phyloP scores from a whole-genome alignment of 2,113 vertebrate genomes.

The Meles meles region DNA sequence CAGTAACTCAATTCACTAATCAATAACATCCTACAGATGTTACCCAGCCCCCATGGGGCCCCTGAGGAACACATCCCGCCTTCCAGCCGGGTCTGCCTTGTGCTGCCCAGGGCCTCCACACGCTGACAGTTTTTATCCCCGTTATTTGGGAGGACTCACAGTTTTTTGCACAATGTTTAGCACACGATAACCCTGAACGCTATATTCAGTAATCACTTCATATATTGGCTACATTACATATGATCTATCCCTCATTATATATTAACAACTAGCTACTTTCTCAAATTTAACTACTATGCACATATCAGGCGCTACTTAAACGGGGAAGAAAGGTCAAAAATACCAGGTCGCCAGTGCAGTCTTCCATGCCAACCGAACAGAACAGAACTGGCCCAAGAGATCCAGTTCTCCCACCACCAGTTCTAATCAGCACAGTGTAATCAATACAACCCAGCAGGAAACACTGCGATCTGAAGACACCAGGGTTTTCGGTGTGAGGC shows the following conservation, averaged over 20 bases:
- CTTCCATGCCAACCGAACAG: background rate
- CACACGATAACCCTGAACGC: background rate
- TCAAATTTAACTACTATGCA: background rate
- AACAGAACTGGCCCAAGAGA: background rate
- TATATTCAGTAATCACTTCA: background rate
- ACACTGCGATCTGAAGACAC: fast-evolving
- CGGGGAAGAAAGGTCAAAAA: background rate
- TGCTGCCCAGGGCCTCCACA: background rate
- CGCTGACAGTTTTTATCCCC: background rate
- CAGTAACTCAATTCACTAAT: background rate
- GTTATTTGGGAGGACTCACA: background rate
- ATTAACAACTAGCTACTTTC: background rate
- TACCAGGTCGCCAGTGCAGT: too few species aligned
- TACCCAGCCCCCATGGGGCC: background rate
- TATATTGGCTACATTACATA: background rate
- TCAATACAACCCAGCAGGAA: background rate
- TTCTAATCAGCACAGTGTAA: background rate
- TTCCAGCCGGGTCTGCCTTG: fast-evolving
- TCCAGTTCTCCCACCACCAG: too few species aligned
- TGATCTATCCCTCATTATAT: too few species aligned
- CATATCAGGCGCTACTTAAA: background rate
- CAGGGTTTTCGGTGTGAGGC: fast-evolving
- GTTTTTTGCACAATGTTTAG: background rate
- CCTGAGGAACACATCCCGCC: background rate
- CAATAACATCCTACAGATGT: background rate